Percentiles rank a stretch among this genome's conserved stretches.
Conservation (phyloP, 2,888 invertebrate genomes). For the Oligia latruncula region DNA sequence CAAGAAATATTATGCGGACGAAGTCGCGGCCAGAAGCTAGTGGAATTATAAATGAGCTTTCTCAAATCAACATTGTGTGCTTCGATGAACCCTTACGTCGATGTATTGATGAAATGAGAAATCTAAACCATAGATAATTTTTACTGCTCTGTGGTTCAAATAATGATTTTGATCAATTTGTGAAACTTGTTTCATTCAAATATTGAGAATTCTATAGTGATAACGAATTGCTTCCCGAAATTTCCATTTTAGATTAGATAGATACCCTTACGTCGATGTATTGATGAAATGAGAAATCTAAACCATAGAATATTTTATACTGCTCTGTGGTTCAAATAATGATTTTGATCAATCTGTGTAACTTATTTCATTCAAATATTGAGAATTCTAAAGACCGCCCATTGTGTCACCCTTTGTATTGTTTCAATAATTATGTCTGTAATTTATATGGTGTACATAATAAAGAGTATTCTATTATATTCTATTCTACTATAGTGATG, state of each 20-base stretch:
- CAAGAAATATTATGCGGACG: too few relatives aligned
- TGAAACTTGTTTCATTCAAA: background rate
- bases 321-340: constrained; percentile 17
- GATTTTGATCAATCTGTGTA: background rate
- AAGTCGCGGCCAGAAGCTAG: too few relatives aligned
- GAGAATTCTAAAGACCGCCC: constrained; percentile 1
- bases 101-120: background rate
- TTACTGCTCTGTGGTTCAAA: constrained; percentile 18
- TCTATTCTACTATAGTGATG: too few relatives aligned
- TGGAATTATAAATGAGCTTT: constrained; percentile 2
- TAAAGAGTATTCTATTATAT: too few relatives aligned
- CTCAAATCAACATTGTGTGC: background rate
- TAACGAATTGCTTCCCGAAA: too few relatives aligned
- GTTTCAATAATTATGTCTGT: too few relatives aligned
- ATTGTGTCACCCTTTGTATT: too few relatives aligned
- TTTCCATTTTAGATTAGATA: too few relatives aligned
- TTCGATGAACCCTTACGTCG: background rate
- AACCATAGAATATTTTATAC: background rate
- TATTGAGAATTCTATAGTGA: background rate
- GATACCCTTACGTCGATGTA: background rate
- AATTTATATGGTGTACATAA: too few relatives aligned
- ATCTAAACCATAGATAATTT: constrained; percentile 4
- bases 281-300: background rate
- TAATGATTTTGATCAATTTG: background rate
- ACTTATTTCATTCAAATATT: background rate